These are phyloP conservation scores for Desmodus rotundus DNA, from an alignment of 2,113 vertebrate species.

Conservation along the genomic window DNA sequence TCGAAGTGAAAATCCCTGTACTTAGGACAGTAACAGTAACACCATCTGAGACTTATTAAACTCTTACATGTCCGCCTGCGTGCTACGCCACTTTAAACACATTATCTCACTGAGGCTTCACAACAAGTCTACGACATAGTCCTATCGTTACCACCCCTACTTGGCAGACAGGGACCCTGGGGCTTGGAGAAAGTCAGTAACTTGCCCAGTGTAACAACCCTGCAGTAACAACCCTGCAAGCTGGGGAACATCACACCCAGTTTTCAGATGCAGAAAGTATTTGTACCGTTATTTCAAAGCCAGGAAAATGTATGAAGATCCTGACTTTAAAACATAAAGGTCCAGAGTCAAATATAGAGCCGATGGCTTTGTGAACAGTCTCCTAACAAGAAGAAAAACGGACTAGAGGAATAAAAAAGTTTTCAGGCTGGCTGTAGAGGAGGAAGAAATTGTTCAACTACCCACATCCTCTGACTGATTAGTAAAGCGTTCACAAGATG, in stretches of 20 bases:
- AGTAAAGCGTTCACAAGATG: neutral
- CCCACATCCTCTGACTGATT: neutral
- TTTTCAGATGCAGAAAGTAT: neutral
- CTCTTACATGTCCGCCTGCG: neutral
- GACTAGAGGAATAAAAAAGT: neutral
- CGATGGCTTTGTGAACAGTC: neutral
- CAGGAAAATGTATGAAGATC: neutral
- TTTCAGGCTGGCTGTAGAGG: neutral
- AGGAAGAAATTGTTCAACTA: neutral
- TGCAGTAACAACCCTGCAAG: too few relatives aligned
- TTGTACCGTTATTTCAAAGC: neutral
- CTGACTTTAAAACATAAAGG: conserved; percentile 15
- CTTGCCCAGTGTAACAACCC: rapidly evolving
- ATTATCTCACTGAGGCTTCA: neutral
- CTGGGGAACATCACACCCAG: neutral
- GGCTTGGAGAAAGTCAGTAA: neutral
- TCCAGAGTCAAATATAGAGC: neutral
- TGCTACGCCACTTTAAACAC: neutral
- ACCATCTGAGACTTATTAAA: neutral
- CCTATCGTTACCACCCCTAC: neutral
- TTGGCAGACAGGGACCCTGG: neutral
- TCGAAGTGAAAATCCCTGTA: neutral
- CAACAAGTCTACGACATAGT: neutral
- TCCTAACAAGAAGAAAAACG: conserved; percentile 1
- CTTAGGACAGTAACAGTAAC: neutral